Conservation (phyloP, 1,140 invertebrate genomes). For the Nilaparvata lugens region DNA sequence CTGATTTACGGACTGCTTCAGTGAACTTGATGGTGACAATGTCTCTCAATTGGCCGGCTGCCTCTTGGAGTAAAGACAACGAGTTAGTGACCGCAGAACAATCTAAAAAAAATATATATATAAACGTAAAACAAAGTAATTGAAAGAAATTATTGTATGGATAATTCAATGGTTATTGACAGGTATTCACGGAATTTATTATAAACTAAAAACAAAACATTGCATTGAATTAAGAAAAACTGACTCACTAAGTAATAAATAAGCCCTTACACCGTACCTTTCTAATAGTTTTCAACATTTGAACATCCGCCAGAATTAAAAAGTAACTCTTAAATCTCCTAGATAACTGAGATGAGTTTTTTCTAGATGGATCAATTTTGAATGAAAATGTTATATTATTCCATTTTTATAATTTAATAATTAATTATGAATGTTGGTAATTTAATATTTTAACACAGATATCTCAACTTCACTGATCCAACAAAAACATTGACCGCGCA, state of each 20-base stretch:
- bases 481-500: too few species aligned
- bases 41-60: constrained; percentile 61
- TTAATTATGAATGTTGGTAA: too few species aligned
- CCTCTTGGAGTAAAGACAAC: constrained; percentile 75
- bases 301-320: too few species aligned
- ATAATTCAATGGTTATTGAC: background rate
- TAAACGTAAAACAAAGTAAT: background rate
- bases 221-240: constrained; percentile 23
- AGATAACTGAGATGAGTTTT: too few species aligned
- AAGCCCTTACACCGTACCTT: too few species aligned
- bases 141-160: background rate
- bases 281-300: too few species aligned
- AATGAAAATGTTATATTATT: too few species aligned
- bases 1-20: constrained; percentile 81
- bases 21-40: constrained; percentile 80
- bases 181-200: background rate
- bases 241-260: background rate
- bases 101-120: constrained; percentile 45
- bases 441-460: too few species aligned
- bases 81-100: constrained; percentile 62
- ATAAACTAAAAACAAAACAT: background rate
- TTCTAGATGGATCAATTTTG: too few species aligned
- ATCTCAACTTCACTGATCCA: too few species aligned
- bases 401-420: too few species aligned
- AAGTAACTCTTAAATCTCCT: too few species aligned